Conservation (phyloP, 2,113 vertebrate species). For the Pteropus alecto region DNA sequence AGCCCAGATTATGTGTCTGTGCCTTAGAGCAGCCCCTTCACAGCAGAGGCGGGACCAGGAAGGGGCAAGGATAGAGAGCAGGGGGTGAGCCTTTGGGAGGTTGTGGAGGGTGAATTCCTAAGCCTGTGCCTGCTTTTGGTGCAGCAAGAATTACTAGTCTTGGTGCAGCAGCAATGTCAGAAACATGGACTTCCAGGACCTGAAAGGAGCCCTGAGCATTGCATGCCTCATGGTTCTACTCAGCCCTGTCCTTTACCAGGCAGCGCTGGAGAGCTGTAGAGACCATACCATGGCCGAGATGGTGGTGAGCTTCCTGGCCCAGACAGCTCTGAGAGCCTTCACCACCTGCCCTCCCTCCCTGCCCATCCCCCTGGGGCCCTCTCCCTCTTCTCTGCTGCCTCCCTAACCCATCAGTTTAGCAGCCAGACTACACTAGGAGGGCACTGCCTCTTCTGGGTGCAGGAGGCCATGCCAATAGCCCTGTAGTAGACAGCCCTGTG, state of each 20-base stretch:
- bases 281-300: background rate
- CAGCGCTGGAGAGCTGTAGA: background rate
- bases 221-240: background rate
- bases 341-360: no score
- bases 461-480: background rate
- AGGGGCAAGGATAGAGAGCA: no score
- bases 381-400: background rate
- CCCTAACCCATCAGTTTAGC: background rate
- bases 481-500: background rate
- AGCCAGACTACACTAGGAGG: background rate
- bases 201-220: background rate
- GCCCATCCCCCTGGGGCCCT: background rate
- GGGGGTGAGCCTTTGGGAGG: background rate
- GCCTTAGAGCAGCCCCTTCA: no score
- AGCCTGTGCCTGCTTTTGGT: background rate
- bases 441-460: background rate
- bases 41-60: no score
- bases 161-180: accelerated
- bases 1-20: background rate
- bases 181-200: background rate
- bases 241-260: background rate
- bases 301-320: background rate
- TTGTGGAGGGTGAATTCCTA: background rate
- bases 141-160: background rate
- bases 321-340: background rate